Evolutionary conservation across 2,888 invertebrate species (phyloP).

Genomic region (Pyrochroa serraticornis): DNA sequence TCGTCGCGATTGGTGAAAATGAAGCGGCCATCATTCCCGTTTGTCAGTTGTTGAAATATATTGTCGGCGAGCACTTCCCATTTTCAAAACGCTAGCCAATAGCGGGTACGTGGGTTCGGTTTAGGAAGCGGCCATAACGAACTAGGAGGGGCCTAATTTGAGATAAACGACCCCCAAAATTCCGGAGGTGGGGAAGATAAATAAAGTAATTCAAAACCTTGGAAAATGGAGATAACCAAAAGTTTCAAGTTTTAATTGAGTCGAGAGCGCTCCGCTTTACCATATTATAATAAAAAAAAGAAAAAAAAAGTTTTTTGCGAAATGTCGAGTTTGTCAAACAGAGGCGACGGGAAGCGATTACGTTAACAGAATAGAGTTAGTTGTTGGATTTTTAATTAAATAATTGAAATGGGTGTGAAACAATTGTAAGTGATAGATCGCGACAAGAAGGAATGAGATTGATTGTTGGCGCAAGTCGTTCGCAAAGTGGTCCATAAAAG

Average conservation of each 20-base stretch:
- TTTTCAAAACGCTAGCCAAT: slow-evolving; percentile 49
- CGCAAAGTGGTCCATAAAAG: slow-evolving; percentile 57
- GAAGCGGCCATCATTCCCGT: slow-evolving; percentile 61
- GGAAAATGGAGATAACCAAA: slow-evolving; percentile 41
- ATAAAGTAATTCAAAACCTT: slow-evolving; percentile 38
- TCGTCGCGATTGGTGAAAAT: slow-evolving; percentile 56
- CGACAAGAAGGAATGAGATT: slow-evolving; percentile 39
- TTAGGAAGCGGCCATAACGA: slow-evolving; percentile 52
- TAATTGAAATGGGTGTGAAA: background rate
- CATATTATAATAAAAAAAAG: background rate
- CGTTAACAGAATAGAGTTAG: background rate
- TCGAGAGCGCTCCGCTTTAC: background rate
- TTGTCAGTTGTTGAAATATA: slow-evolving; percentile 53
- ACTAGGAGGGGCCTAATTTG: slow-evolving; percentile 50
- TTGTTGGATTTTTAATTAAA: background rate
- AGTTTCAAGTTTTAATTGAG: slow-evolving; percentile 43
- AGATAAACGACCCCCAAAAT: slow-evolving; percentile 35
- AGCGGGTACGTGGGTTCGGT: slow-evolving; percentile 36
- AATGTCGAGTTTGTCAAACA: background rate
- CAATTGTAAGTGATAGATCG: background rate
- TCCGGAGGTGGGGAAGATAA: slow-evolving; percentile 27
- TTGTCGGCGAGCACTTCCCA: slow-evolving; percentile 48
- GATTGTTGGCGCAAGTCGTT: slow-evolving; percentile 51
- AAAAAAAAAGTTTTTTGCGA: background rate
- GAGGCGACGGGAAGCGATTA: background rate